Evolutionary conservation across 2,113 vertebrate genomes (phyloP).

Genomic region (Malurus elegans): DNA sequence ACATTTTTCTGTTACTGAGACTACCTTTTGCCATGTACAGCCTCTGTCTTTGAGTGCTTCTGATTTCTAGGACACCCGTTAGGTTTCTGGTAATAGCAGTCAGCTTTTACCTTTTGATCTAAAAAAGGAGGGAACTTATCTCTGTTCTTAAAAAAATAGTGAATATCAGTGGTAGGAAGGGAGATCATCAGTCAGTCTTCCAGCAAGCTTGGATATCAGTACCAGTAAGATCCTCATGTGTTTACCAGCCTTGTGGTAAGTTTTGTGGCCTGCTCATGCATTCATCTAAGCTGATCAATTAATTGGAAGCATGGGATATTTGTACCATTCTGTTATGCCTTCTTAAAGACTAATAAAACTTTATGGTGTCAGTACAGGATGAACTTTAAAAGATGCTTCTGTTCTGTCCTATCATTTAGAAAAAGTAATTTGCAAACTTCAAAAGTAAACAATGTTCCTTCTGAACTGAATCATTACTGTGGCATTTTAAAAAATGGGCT

Average conservation of each 20-base stretch:
- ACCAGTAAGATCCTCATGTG: fast-evolving
- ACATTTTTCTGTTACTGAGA: not conserved
- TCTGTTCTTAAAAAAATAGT: not conserved
- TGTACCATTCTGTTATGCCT: not conserved
- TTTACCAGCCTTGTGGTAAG: not conserved
- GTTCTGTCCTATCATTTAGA: not conserved
- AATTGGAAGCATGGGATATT: not conserved
- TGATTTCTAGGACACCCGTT: not conserved
- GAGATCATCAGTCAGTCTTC: not conserved
- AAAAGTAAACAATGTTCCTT: not conserved
- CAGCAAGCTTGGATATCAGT: not conserved
- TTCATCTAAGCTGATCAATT: not conserved
- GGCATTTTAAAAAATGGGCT: not conserved
- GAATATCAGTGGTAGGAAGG: not conserved
- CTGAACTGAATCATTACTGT: not conserved
- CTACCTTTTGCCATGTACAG: not conserved
- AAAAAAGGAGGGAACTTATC: not conserved
- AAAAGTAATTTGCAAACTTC: not conserved
- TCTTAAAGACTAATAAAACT: not conserved
- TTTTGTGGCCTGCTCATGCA: not conserved
- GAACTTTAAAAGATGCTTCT: not conserved
- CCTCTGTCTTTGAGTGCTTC: not conserved
- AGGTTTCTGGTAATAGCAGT: not conserved
- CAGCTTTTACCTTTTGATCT: not conserved
- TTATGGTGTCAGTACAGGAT: not conserved